These are phyloP conservation scores for Sandelia bainsii DNA, from an alignment of 2,797 vertebrate genomes.

Conservation along the genomic window DNA sequence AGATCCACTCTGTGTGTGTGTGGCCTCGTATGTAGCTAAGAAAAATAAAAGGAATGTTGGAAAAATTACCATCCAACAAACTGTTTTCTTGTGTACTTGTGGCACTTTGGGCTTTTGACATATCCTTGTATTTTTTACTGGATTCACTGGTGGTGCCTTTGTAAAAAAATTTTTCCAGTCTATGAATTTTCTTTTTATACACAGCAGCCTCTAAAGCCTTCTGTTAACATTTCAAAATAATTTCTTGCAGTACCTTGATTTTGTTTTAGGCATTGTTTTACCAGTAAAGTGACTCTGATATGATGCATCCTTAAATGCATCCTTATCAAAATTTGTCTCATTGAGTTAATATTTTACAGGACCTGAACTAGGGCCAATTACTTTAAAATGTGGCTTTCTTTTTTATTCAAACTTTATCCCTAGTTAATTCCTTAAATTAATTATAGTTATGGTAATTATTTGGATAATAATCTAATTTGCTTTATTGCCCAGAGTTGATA, in stretches of 20 bases:
- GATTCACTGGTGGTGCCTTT: background rate
- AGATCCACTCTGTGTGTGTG: conserved; percentile 5
- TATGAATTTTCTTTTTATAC: background rate
- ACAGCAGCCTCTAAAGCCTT: conserved; percentile 3
- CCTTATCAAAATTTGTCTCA: too few species aligned
- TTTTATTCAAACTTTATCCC: too few species aligned
- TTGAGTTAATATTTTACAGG: too few species aligned
- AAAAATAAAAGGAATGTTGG: conserved; percentile 2
- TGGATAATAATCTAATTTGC: too few species aligned
- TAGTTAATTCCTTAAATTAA: too few species aligned
- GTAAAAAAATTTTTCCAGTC: conserved; percentile 14
- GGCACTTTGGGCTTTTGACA: background rate
- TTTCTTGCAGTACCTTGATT: conserved; percentile 16
- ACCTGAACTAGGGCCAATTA: too few species aligned
- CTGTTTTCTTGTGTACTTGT: background rate
- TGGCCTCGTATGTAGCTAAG: conserved; percentile 12
- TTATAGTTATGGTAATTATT: too few species aligned
- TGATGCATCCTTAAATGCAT: too few species aligned
- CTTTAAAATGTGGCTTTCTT: too few species aligned
- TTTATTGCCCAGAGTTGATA: too few species aligned
- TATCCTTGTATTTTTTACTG: conserved; percentile 3
- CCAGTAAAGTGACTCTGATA: too few species aligned
- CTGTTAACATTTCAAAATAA: conserved; percentile 24
- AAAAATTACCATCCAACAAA: conserved; percentile 29
- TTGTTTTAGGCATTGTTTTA: too few species aligned